Evolutionary conservation across 2,113 vertebrate species (phyloP), one percentile per base, ranked within the genome.

Genomic region (Sander vitreus): DNA sequence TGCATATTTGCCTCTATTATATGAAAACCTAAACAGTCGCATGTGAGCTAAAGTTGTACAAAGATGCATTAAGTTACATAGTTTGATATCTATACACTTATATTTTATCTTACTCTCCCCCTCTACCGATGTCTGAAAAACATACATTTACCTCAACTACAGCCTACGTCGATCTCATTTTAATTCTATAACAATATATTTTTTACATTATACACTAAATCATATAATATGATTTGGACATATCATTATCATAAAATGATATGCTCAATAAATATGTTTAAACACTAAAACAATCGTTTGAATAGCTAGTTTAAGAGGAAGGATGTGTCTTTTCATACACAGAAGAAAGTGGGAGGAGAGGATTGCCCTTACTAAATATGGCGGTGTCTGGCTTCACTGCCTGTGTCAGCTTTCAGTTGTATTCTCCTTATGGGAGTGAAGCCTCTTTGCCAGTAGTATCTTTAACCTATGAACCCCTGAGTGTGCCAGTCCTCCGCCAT

Each of bases 401-500:
- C 23, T 47, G 19, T 5, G n/a, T 50, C 5, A 0, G 16, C 9
- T 50, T 68, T 27, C 70, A 48, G 19, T 66, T 27, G 27, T 4
- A 6, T 36, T 27, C 60, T 5, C 3, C 6, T 1, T 1, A 1
- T 12, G 4, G 12, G 16, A 77, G 39, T 85, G 93, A 94, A 91
- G 93, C 88, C 85, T 14, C 81, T 48, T 71, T 88, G 95, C 95
- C 95, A 93, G 90, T 78, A 95, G 81, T 95, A 89, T 90, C 87
- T 90, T 86, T 96, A 91, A 96, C 96, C 96, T 95, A 86, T 96
- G 94, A 95, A 95, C 96, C 89, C 92, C 81, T 81, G 94, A 96
- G 89, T 92, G 95, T 93, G 95, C 95, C 96, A 97, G 96, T 91
- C 89, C 88, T 96, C 96, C 97, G 97, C 97, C 97, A 97, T 97